phyloP scores from a whole-genome alignment of 2,888 invertebrate species.

The Ariolimax columbianus region DNA sequence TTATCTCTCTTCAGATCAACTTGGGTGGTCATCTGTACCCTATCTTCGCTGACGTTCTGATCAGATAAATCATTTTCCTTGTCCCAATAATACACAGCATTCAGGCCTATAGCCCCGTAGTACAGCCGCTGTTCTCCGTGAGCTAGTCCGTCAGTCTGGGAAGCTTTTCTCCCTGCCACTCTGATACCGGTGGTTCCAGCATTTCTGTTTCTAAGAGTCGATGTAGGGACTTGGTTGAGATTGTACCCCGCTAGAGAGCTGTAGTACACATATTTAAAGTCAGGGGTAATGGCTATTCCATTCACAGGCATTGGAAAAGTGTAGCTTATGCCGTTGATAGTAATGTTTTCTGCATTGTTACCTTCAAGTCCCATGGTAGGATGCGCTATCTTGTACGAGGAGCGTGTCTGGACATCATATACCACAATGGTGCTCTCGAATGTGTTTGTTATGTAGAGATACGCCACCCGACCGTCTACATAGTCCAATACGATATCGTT shows the following conservation, averaged over 20 bases:
- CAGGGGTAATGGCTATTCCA: slow-evolving; percentile 69
- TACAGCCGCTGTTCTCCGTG: slow-evolving; percentile 64
- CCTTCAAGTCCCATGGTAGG: slow-evolving; percentile 57
- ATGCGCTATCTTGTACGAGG: slow-evolving; percentile 61
- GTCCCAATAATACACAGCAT: slow-evolving; percentile 65
- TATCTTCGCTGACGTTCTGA: slow-evolving; percentile 55
- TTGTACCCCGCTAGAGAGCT: slow-evolving; percentile 62
- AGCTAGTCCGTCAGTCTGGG: slow-evolving; percentile 64
- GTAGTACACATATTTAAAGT: slow-evolving; percentile 66
- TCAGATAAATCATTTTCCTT: slow-evolving; percentile 56
- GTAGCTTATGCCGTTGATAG: slow-evolving; percentile 51
- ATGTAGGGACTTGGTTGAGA: slow-evolving; percentile 62
- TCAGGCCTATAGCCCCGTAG: slow-evolving; percentile 61
- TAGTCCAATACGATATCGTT: slow-evolving; percentile 70
- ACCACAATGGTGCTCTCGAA: slow-evolving; percentile 63
- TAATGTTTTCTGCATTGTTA: slow-evolving; percentile 55
- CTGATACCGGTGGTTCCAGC: slow-evolving; percentile 52
- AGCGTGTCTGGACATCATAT: slow-evolving; percentile 60
- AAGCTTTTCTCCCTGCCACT: slow-evolving; percentile 61
- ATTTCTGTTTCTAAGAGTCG: slow-evolving; percentile 55
- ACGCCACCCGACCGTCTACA: slow-evolving; percentile 60
- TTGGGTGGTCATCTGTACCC: slow-evolving; percentile 56
- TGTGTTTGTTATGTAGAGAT: slow-evolving; percentile 67
- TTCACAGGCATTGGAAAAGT: slow-evolving; percentile 58
- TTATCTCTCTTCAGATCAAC: slow-evolving; percentile 48